Conservation (phyloP, 1,140 invertebrate genomes). For the Calycopis cecrops region DNA sequence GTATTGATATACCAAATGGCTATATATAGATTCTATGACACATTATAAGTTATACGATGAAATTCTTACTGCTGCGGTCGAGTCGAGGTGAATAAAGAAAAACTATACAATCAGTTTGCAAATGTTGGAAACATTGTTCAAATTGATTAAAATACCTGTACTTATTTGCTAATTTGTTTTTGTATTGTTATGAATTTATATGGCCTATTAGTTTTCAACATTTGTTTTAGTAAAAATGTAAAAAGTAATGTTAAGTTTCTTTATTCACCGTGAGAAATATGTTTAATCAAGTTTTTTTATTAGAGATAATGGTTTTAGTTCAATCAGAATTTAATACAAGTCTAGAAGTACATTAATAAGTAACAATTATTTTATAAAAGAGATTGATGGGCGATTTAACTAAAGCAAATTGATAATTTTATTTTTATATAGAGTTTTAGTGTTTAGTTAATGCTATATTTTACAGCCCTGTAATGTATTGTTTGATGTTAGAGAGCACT, state of each 20-base stretch:
- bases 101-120: background rate
- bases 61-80: constrained; percentile 4
- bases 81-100: constrained; percentile 15
- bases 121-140: background rate
- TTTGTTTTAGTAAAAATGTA: constrained; percentile 4
- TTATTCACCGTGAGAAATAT: constrained; percentile 12
- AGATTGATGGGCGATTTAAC: constrained; percentile 17
- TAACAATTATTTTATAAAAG: constrained; percentile 4
- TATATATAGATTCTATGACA: constrained; percentile 48
- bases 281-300: constrained; percentile 13
- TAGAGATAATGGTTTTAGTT: constrained; percentile 27
- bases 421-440: constrained; percentile 19
- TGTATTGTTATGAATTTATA: background rate
- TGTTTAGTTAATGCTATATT: constrained; percentile 40
- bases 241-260: constrained; percentile 6
- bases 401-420: constrained; percentile 19
- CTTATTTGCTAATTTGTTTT: constrained; percentile 5
- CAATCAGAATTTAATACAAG: constrained; percentile 21
- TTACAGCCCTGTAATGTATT: constrained; percentile 52
- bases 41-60: constrained; percentile 29
- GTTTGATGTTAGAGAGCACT: constrained; percentile 38
- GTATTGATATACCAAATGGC: constrained; percentile 65
- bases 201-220: background rate
- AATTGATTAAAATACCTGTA: constrained; percentile 1
- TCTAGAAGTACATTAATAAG: constrained; percentile 15